These are phyloP conservation scores for Catharus fuscescens DNA, from an alignment of 2,113 vertebrate species.

Conservation along the genomic window DNA sequence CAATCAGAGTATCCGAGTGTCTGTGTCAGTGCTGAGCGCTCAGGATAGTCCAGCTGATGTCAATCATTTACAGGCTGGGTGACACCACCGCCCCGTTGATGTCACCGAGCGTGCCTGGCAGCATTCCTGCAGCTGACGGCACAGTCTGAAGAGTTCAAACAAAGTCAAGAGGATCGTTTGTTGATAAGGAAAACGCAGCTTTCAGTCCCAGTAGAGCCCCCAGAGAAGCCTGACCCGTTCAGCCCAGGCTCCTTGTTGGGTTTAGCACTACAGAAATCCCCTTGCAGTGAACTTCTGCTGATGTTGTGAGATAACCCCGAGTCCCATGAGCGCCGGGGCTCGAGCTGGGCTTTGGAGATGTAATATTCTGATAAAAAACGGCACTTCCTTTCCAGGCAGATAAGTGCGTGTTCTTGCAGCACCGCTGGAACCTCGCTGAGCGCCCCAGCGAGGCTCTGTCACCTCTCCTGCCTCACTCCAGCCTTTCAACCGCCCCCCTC, in stretches of 20 bases:
- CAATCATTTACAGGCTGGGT: neutral
- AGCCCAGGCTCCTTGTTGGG: neutral
- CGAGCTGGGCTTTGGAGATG: conserved; percentile 81
- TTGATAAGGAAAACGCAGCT: conserved; percentile 11
- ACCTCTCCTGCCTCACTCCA: conserved; percentile 68
- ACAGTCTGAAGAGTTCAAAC: neutral
- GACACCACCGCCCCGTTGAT: neutral
- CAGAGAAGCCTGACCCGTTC: neutral
- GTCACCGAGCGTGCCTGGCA: conserved; percentile 22
- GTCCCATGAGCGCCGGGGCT: conserved; percentile 74
- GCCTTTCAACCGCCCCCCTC: conserved; percentile 54
- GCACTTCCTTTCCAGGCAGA: conserved; percentile 83
- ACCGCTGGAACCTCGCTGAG: conserved; percentile 67
- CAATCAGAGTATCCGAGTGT: neutral
- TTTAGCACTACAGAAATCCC: conserved; percentile 70
- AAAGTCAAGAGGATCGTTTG: neutral
- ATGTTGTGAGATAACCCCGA: conserved; percentile 77
- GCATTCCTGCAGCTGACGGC: conserved; percentile 4
- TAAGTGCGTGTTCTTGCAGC: conserved; percentile 66
- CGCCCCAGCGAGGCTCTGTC: conserved; percentile 51
- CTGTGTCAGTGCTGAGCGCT: neutral
- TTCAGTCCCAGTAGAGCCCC: conserved; percentile 4
- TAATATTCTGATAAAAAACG: conserved; percentile 82
- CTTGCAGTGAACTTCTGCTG: conserved; percentile 69
- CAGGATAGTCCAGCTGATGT: neutral